phyloP scores from a whole-genome alignment of 1,140 invertebrate genomes.

The Ooceraea biroi region DNA sequence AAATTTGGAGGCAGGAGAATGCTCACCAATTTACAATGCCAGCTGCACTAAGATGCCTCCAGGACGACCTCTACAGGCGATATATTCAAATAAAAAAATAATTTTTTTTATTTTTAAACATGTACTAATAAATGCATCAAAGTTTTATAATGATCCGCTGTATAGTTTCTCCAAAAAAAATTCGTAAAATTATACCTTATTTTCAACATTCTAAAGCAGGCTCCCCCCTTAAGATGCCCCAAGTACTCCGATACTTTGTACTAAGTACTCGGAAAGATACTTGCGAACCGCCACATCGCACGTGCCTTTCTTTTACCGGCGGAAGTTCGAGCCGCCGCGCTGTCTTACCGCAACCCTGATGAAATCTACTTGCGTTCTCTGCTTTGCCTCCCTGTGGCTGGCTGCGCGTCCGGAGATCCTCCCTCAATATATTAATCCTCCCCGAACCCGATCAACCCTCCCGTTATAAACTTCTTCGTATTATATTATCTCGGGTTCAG shows the following conservation, averaged over 20 bases:
- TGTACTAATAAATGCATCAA: no score
- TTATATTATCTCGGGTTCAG: neutral
- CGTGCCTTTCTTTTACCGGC: constrained; percentile 30
- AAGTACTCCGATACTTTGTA: constrained; percentile 49
- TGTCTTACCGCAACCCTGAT: constrained; percentile 11
- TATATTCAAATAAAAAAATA: no score
- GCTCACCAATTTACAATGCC: no score
- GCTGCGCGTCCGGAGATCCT: neutral
- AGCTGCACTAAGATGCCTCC: no score
- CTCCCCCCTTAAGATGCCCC: constrained; percentile 43
- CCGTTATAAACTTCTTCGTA: neutral
- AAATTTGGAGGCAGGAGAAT: no score
- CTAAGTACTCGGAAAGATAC: constrained; percentile 45
- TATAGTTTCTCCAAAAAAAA: no score
- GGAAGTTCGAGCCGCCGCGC: constrained; percentile 30
- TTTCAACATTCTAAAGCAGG: no score
- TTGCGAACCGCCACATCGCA: constrained; percentile 7
- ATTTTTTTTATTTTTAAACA: no score
- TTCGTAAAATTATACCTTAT: no score
- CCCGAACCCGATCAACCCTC: neutral
- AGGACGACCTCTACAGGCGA: no score
- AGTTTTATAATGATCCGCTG: no score
- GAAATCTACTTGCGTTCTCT: constrained; percentile 40
- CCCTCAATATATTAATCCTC: constrained; percentile 44
- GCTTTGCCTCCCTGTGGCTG: neutral